Percentiles rank a stretch among this genome's conserved stretches.
These are phyloP conservation scores for Lithodes maja DNA, from an alignment of 2,888 invertebrate species.

Conservation along the genomic window DNA sequence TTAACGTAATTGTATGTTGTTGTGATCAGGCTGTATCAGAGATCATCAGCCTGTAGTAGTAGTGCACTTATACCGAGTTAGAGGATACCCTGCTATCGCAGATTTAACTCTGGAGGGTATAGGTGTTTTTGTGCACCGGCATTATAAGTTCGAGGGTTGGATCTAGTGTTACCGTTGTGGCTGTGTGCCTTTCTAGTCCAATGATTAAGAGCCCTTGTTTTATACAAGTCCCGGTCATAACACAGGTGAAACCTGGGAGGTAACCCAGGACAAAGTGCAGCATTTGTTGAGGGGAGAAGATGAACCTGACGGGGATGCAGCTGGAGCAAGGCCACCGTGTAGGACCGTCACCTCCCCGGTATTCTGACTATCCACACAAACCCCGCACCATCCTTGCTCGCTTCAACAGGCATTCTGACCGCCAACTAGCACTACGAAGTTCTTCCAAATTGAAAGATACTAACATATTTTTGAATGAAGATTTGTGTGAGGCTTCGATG, in stretches of 20 bases:
- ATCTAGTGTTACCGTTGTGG: too few relatives aligned
- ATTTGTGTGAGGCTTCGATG: conserved; percentile 4
- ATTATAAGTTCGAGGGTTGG: too few relatives aligned
- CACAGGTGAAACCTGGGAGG: neutral
- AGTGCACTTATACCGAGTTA: too few relatives aligned
- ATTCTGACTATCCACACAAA: neutral
- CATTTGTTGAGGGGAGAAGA: neutral
- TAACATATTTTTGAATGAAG: neutral
- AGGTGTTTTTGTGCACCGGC: too few relatives aligned
- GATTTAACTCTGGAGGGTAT: too few relatives aligned
- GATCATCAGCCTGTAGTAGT: too few relatives aligned
- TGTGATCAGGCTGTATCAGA: too few relatives aligned
- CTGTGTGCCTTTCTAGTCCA: too few relatives aligned
- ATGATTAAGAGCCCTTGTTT: too few relatives aligned
- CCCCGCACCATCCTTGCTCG: neutral
- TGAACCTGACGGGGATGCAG: neutral
- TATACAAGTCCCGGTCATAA: too few relatives aligned
- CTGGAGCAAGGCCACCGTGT: neutral
- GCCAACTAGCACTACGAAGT: neutral
- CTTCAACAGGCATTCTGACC: neutral
- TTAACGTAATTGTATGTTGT: too few relatives aligned
- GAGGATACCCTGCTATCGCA: too few relatives aligned
- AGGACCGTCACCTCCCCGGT: neutral
- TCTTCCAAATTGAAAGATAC: neutral
- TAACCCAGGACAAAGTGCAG: neutral